phyloP scores from a whole-genome alignment of 2,113 vertebrate species.

The Solenodon paradoxus region DNA sequence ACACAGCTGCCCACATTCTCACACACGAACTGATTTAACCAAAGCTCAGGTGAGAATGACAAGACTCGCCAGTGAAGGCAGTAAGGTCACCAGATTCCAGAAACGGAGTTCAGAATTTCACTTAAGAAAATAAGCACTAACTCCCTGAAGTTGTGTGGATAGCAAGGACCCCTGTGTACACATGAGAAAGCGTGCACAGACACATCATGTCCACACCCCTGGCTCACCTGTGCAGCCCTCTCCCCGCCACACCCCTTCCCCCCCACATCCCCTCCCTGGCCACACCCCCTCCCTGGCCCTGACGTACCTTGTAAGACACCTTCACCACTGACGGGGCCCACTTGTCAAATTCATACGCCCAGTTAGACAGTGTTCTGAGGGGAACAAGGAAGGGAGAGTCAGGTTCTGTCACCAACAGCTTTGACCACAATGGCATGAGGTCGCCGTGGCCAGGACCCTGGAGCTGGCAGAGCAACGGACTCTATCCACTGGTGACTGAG shows the following conservation, averaged over 20 bases:
- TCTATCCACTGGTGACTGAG: too few species aligned
- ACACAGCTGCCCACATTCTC: too few species aligned
- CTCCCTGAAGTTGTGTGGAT: fast-evolving
- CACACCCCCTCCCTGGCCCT: fast-evolving
- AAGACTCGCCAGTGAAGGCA: not conserved
- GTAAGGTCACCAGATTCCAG: not conserved
- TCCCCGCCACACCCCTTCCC: fast-evolving
- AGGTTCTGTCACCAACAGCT: not conserved
- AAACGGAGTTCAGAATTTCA: not conserved
- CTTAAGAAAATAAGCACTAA: not conserved
- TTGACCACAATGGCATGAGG: not conserved
- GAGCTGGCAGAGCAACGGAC: not conserved
- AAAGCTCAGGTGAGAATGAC: not conserved
- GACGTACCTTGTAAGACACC: conserved; percentile 94
- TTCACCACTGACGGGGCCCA: conserved; percentile 98
- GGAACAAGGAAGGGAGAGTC: not conserved
- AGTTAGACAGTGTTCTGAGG: conserved; percentile 95
- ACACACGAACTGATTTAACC: too few species aligned
- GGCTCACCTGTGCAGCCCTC: too few species aligned
- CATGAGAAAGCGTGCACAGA: fast-evolving
- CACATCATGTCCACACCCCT: fast-evolving
- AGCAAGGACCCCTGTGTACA: fast-evolving
- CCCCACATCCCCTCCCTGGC: fast-evolving
- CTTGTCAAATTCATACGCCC: conserved; percentile 98
- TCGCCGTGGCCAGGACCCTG: fast-evolving